Evolutionary conservation across 2,888 invertebrate species (phyloP), one percentile per base, ranked within the genome.

Genomic region (Nemotelus pantherinus): DNA sequence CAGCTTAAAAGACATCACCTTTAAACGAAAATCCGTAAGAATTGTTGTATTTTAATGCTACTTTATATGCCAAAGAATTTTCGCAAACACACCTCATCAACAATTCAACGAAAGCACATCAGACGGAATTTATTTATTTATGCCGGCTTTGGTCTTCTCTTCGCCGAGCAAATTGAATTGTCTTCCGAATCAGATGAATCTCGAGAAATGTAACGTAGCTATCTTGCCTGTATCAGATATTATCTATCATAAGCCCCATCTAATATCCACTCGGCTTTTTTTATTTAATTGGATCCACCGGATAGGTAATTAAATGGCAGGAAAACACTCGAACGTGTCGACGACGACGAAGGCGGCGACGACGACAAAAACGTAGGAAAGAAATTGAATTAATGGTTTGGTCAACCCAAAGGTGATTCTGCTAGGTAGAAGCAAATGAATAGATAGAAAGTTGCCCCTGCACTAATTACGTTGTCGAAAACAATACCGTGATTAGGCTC

Each of bases 401-500:
- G 74, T 74, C 74, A 74, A 60, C 74, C 74, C 48, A 60, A 41
- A 25, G 48, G 50, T 74, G 41, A 60, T 63, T 74, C 48, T 50
- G 41, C n/a, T 47, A 63, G 63, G 10, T 57, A 57, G 39, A 67
- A n/a, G 60, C 41, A 60, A 43, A 60, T 39, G 41, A 3, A 10
- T 60, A 25, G 25, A 25, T 25, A 25, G 25, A 25, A 25, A 25
- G 25, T n/a, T 10, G 44, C 10, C 48, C 55, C 74, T 74, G 39
- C 63, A 48, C 74, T 74, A 74, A 74, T 74, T 74, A 74, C 74
- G 60, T 74, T 39, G 63, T 50, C 63, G 60, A 63, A 74, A 74
- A 74, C 63, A 74, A 74, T 74, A 74, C 74, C 74, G 74, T 74
- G 74, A 74, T 74, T 74, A 74, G 63, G 74, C 74, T 74, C 74